Percentiles rank a stretch among this genome's conserved stretches.
phyloP scores from a whole-genome alignment of 2,888 invertebrate genomes.

The Ferrisia virgata region DNA sequence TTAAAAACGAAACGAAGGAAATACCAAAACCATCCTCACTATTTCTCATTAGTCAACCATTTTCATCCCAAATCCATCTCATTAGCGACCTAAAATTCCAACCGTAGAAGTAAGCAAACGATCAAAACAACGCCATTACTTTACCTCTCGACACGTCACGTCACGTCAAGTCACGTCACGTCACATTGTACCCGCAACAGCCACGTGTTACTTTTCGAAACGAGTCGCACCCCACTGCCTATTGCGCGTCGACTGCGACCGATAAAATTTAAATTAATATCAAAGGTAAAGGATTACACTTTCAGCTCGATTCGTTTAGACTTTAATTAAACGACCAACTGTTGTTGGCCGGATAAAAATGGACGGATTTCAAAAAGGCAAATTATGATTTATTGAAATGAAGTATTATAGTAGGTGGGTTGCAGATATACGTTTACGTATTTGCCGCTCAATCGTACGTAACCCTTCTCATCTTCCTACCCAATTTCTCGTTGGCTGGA shows the following conservation, averaged over 20 bases:
- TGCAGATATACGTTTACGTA: not conserved
- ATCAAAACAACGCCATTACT: not conserved
- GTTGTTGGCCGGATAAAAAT: not conserved
- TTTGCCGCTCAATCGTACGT: not conserved
- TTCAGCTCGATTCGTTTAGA: not conserved
- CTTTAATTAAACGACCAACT: slow-evolving; percentile 12
- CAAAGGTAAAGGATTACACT: slow-evolving; percentile 2
- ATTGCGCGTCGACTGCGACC: not conserved
- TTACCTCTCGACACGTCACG: not conserved
- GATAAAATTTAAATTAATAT: slow-evolving; percentile 7
- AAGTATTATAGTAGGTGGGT: not conserved
- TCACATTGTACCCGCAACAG: too few species aligned
- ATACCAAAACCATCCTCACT: too few species aligned
- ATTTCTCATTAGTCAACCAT: too few species aligned
- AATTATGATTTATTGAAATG: slow-evolving; percentile 17
- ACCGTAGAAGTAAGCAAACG: not conserved
- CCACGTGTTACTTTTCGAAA: not conserved
- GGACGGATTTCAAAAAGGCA: not conserved
- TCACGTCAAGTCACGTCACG: not conserved
- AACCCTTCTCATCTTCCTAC: not conserved
- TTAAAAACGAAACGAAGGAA: too few species aligned
- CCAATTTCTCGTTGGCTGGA: too few species aligned
- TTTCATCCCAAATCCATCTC: not conserved
- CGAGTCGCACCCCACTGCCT: not conserved
- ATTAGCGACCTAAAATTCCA: not conserved